Base-by-base conservation (phyloP, 1,140 invertebrate species). In the Monochamus saltuarius region DNA sequence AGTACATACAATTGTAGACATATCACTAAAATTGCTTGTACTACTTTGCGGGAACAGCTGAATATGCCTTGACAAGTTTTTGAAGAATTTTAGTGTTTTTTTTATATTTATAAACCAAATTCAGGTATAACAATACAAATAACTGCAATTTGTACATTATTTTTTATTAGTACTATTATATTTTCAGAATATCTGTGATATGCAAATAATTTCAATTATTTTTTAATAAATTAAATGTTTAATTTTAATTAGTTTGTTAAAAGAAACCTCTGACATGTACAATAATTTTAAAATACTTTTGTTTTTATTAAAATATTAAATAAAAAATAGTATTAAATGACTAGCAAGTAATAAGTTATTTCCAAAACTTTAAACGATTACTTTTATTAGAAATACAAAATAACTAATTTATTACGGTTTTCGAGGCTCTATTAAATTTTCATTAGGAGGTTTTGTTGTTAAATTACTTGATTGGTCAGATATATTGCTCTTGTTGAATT, bases 311-410 rank as follows among this genome's bases (percentile, higher is more conserved):
- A 29, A 29, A 29, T 29, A 29, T 29, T 29, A 29, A 29, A 29
- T 29, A 29, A 34, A 22, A 47, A 57, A 34, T 56, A 57, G 55
- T 45, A 49, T 38, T 59, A 53, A 59, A 59, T 59, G 57, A 59
- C 57, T 59, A 59, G 22, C 22, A 29, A 29, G 57, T 52, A 51
- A 59, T 42, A 59, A 51, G 57, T 59, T 52, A 43, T 52, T 59
- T 39, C 14, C 13, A 22, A 47, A 58, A 39, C 10, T 17, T 16
- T 29, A 29, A 29, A 29, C 6, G 22, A 29, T 29, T 29, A 29
- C 22, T 29, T 29, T 29, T 29, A 29, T 29, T 29, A 29, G 22
- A 29, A 29, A 29, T 29, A 29, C 2, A 29, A 29, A 29, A 29
- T 29, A 29, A 29, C 22, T 29, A 29, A 29, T 29, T 29, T 45